These are phyloP conservation scores for Threskiornis aethiopicus DNA, from an alignment of 2,797 vertebrate genomes.

Conservation along the genomic window DNA sequence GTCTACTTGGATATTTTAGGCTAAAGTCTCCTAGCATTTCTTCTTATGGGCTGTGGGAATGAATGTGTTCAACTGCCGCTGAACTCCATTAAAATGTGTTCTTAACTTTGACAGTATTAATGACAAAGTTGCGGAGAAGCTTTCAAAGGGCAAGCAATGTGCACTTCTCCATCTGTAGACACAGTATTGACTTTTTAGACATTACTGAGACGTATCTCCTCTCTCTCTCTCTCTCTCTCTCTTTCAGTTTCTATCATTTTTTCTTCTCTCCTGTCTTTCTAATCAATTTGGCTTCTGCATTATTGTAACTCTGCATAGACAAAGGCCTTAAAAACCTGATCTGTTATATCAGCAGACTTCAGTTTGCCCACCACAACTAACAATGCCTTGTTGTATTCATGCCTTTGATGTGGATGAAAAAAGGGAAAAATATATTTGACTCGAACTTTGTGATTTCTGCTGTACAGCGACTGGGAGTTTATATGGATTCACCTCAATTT, in stretches of 20 bases:
- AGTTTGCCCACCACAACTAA: conserved; percentile 80
- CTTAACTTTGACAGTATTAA: conserved; percentile 78
- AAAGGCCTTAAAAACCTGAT: conserved; percentile 92
- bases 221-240: conserved; percentile 20
- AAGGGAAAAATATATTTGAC: conserved; percentile 84
- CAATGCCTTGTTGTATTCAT: conserved; percentile 83
- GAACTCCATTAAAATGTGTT: conserved; percentile 76
- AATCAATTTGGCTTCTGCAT: conserved; percentile 82
- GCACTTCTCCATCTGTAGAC: conserved; percentile 77
- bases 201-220: conserved; percentile 68
- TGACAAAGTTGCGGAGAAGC: conserved; percentile 75
- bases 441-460: conserved; percentile 74
- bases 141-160: conserved; percentile 81
- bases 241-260: conserved; percentile 60
- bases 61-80: conserved; percentile 77
- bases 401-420: conserved; percentile 86
- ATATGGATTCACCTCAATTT: conserved; percentile 77
- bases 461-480: conserved; percentile 76
- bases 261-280: conserved; percentile 67
- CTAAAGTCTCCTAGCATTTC: conserved; percentile 76
- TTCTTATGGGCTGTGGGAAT: conserved; percentile 67
- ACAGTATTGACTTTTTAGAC: conserved; percentile 76
- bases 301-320: conserved; percentile 86
- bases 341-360: conserved; percentile 79
- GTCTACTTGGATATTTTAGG: conserved; percentile 99